Evolutionary conservation across 2,113 vertebrate species (phyloP).

Genomic region (Dendrocopos noguchii): DNA sequence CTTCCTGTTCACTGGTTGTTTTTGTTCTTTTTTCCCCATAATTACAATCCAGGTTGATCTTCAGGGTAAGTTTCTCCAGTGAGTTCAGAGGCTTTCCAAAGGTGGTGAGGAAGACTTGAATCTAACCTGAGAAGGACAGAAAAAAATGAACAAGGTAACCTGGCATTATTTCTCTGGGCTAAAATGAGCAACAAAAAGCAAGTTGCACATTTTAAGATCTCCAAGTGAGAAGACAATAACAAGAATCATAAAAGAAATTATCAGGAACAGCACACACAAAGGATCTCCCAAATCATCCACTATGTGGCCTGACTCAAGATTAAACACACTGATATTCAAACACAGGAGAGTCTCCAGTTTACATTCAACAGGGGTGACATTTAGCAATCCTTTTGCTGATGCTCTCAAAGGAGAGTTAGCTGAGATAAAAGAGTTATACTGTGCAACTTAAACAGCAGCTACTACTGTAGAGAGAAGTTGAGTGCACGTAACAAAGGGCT

Average conservation of each 20-base stretch:
- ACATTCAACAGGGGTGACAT: constrained; percentile 30
- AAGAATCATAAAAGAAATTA: constrained; percentile 44
- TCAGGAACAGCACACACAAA: neutral
- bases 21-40: neutral
- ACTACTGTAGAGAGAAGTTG: constrained; percentile 13
- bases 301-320: constrained; percentile 35
- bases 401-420: constrained; percentile 32
- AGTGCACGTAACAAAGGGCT: constrained; percentile 29
- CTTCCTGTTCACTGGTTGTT: neutral
- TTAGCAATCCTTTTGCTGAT: constrained; percentile 17
- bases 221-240: constrained; percentile 22
- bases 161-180: neutral
- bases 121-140: neutral
- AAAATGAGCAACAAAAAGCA: neutral
- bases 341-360: constrained; percentile 10
- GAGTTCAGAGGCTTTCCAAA: neutral
- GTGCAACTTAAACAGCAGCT: constrained; percentile 32
- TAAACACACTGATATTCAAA: constrained; percentile 30
- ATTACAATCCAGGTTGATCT: neutral
- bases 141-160: neutral
- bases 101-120: neutral
- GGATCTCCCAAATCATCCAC: constrained; percentile 10
- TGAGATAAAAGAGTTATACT: constrained; percentile 41
- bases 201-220: neutral
- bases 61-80: neutral